Evolutionary conservation across 1,140 invertebrate genomes (phyloP), one percentile per base, ranked within the genome.

Genomic region (Calephelis nemesis): DNA sequence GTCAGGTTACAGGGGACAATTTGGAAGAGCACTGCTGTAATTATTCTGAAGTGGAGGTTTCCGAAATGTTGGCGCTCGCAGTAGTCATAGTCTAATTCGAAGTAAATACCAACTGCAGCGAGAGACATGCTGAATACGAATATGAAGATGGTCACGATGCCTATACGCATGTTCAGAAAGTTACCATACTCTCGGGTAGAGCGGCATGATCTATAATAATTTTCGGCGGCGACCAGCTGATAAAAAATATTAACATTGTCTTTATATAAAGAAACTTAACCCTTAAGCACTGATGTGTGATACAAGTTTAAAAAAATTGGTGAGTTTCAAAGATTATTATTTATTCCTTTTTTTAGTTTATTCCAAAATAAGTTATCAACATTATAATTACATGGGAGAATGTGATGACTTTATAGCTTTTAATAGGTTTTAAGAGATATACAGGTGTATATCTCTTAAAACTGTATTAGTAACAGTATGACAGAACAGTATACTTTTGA

Each of bases 151-250:
- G 77, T 47, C 0, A 83, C 47, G 0, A 76, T 4, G 0, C 49
- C 63, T 4, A 83, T 63, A 0, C 69, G 67, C 39, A 78, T 66
- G 0, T 93, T 79, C 0, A 93, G 92, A 39, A 95, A 79, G 7
- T 74, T 74, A 9, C 88, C 84, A 75, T 94, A 95, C 71, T 92
- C 92, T 49, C 93, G 87, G 0, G 88, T 77, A 0, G 93, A 85
- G 52, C 93, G 84, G 81, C 94, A 94, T 5, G 95, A 84, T 65
- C 94, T 90, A 58, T 92, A 86, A 78, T 94, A 95, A 73, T 94
- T 94, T 81, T 96, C 96, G 2, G 89, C 85, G 0, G 95, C 94
- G 9, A 95, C 93, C n/a, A 94, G 92, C 58, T 94, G 92, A 47
- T 94, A 87, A 48, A 95, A 87, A 45, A 94, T 94, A 12, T 12